Percentiles rank a stretch among this genome's conserved stretches.
phyloP scores from a whole-genome alignment of 1,140 invertebrate species.

The Drosophila pandora region DNA sequence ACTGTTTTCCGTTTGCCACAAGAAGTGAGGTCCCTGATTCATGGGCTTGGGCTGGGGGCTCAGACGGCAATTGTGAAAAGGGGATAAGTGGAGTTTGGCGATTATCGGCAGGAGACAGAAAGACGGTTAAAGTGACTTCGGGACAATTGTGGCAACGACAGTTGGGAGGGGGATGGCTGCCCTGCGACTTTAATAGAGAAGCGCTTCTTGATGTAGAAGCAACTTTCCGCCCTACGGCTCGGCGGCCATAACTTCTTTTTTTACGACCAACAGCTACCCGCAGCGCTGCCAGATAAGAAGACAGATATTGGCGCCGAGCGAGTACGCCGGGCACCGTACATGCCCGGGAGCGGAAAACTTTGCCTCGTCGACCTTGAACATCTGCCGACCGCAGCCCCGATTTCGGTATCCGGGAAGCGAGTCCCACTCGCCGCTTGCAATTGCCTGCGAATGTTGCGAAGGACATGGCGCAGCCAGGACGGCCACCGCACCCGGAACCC shows the following conservation, averaged over 20 bases:
- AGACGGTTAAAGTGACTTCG: neutral
- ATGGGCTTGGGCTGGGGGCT: too few relatives aligned
- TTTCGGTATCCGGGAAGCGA: constrained; percentile 8
- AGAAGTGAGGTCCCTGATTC: too few relatives aligned
- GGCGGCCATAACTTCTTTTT: constrained; percentile 57
- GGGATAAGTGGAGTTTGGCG: too few relatives aligned
- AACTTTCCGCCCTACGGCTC: constrained; percentile 56
- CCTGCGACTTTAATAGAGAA: neutral
- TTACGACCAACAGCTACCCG: constrained; percentile 34
- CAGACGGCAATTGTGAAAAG: too few relatives aligned
- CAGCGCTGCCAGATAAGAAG: constrained; percentile 49
- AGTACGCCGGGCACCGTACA: neutral
- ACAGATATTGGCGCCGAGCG: constrained; percentile 30
- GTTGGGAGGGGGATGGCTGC: neutral
- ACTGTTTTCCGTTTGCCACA: too few relatives aligned
- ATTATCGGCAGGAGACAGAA: too few relatives aligned
- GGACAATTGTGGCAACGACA: neutral
- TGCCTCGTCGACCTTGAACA: constrained; percentile 62
- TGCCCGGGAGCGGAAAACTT: constrained; percentile 34
- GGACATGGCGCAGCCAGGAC: neutral
- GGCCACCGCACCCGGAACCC: neutral
- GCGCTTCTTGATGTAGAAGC: constrained; percentile 39
- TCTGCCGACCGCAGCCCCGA: constrained; percentile 19
- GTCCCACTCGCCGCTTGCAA: neutral
- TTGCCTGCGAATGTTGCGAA: constrained; percentile 11